A percentile compares a stretch with the other conserved stretches of the same genome.
Evolutionary conservation across 2,113 vertebrate genomes (phyloP).

Genomic region (Serinus canaria): DNA sequence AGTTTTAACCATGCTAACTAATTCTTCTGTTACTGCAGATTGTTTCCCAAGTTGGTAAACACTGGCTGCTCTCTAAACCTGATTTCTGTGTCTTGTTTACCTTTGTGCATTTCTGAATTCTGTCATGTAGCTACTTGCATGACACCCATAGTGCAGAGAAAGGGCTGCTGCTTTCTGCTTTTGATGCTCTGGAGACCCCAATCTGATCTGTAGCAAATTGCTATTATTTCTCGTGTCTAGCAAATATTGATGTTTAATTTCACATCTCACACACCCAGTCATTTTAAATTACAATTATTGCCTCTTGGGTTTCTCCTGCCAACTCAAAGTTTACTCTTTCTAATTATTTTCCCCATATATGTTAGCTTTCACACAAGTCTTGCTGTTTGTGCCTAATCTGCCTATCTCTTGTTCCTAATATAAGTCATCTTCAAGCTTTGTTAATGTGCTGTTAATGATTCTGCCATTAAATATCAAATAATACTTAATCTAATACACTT

Average conservation of each 20-base stretch:
- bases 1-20: neutral
- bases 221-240: neutral
- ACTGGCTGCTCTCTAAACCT: neutral
- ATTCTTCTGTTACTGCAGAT: neutral
- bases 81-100: neutral
- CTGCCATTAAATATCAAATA: conserved; percentile 45
- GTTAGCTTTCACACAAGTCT: neutral
- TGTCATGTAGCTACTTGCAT: neutral
- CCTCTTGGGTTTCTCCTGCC: conserved; percentile 38
- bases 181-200: neutral
- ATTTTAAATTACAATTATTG: conserved; percentile 33
- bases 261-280: neutral
- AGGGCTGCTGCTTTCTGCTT: neutral
- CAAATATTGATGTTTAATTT: conserved; percentile 60
- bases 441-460: conserved; percentile 22
- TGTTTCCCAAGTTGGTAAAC: neutral
- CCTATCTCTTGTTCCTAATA: neutral
- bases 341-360: conserved; percentile 22
- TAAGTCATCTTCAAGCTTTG: neutral
- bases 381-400: neutral
- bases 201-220: neutral
- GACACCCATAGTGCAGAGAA: neutral
- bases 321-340: conserved; percentile 26
- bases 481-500: neutral
- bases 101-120: neutral